Evolutionary conservation across 2,888 invertebrate species (phyloP).

Genomic region (Drosophila borealis): DNA sequence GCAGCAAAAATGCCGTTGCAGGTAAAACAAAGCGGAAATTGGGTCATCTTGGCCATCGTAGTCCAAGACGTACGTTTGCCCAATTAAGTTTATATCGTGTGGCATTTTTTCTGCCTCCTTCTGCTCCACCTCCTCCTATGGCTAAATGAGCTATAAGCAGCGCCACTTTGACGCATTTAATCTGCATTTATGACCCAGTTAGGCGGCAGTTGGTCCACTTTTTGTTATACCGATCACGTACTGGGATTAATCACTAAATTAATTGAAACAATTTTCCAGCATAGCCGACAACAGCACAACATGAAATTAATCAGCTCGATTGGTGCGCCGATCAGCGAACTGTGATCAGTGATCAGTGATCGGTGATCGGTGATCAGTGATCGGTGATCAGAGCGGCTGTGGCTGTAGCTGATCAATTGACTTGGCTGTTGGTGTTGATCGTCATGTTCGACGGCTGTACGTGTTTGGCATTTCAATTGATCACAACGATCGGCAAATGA

Average conservation of each 20-base stretch:
- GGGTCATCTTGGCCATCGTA: slow-evolving; percentile 52
- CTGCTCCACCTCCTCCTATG: not conserved
- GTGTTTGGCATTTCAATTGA: slow-evolving; percentile 74
- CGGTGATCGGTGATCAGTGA: slow-evolving; percentile 19
- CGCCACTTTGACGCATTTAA: slow-evolving; percentile 47
- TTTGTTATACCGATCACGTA: slow-evolving; percentile 63
- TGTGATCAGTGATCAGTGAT: slow-evolving; percentile 27
- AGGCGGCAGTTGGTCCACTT: slow-evolving; percentile 10
- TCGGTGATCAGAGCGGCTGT: slow-evolving; percentile 18
- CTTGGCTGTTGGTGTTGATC: slow-evolving; percentile 67
- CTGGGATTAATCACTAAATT: slow-evolving; percentile 79
- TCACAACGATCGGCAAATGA: slow-evolving; percentile 64
- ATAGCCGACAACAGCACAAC: slow-evolving; percentile 72
- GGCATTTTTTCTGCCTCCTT: not conserved
- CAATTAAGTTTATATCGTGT: slow-evolving; percentile 29
- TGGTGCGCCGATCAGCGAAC: slow-evolving; percentile 29
- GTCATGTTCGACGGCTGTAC: slow-evolving; percentile 74
- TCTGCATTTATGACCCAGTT: slow-evolving; percentile 75
- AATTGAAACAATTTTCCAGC: slow-evolving; percentile 79
- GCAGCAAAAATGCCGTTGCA: slow-evolving; percentile 9
- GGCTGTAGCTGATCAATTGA: slow-evolving; percentile 27
- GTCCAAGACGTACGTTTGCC: slow-evolving; percentile 3
- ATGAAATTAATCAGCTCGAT: slow-evolving; percentile 71
- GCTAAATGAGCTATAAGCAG: slow-evolving; percentile 56
- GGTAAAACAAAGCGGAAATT: slow-evolving; percentile 44